These are phyloP conservation scores for Microdon myrmicae DNA, from an alignment of 2,888 invertebrate species.

Conservation along the genomic window DNA sequence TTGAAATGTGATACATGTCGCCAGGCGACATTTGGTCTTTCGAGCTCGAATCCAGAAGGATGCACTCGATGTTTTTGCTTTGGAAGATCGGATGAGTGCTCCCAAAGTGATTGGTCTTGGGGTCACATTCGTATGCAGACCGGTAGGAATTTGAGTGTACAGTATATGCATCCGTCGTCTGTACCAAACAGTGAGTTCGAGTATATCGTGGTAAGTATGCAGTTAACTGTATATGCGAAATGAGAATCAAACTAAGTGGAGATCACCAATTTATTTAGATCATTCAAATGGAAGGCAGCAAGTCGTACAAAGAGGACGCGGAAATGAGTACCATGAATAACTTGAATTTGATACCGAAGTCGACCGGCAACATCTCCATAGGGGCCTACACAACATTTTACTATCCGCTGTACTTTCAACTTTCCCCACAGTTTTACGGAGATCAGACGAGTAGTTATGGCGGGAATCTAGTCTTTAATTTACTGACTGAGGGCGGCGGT, in stretches of 20 bases:
- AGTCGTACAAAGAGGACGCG: conserved; percentile 65
- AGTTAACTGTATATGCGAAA: too few species aligned
- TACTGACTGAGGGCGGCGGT: conserved; percentile 74
- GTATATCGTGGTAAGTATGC: conserved; percentile 62
- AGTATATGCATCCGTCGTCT: conserved; percentile 60
- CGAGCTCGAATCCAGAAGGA: conserved; percentile 80
- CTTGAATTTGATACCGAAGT: conserved; percentile 73
- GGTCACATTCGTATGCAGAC: conserved; percentile 77
- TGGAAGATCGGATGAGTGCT: conserved; percentile 82
- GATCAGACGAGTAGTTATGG: conserved; percentile 93
- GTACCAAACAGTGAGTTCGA: conserved; percentile 62
- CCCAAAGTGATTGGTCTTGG: conserved; percentile 84
- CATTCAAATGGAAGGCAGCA: conserved; percentile 63
- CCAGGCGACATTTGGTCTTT: conserved; percentile 87
- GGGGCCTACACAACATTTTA: conserved; percentile 63
- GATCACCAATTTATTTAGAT: conserved; percentile 25
- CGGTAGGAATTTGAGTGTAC: conserved; percentile 68
- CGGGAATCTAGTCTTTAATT: conserved; percentile 83
- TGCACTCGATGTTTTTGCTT: conserved; percentile 98
- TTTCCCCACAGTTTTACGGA: conserved; percentile 84
- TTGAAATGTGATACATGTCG: conserved; percentile 85
- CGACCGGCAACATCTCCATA: conserved; percentile 66
- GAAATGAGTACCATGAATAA: conserved; percentile 71
- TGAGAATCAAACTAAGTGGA: too few species aligned
- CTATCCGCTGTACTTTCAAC: conserved; percentile 66